A percentile compares a stretch with the other conserved stretches of the same genome.
These are phyloP conservation scores for Netelia fuscicornis DNA, from an alignment of 2,888 invertebrate species.

Conservation along the genomic window DNA sequence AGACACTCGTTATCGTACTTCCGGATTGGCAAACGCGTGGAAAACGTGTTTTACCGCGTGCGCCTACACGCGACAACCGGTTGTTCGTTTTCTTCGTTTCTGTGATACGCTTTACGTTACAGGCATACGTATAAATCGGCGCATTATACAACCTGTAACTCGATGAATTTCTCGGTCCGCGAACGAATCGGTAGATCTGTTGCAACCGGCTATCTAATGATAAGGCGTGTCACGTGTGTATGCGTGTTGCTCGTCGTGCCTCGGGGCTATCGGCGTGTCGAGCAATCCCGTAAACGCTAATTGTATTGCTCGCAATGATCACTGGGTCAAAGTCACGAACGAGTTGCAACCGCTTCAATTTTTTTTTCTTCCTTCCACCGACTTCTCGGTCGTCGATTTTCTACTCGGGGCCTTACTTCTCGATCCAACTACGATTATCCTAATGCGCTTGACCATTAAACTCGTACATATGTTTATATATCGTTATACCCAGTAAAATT, in stretches of 20 bases:
- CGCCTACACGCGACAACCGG: constrained; percentile 6
- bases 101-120: constrained; percentile 17
- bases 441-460: constrained; percentile 22
- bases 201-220: constrained; percentile 54
- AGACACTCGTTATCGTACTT: constrained; percentile 20
- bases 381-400: constrained; percentile 34
- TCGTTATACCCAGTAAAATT: constrained; percentile 5
- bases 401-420: not conserved
- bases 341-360: constrained; percentile 46
- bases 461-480: constrained; percentile 17
- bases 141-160: constrained; percentile 7
- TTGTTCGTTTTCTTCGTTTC: constrained; percentile 48
- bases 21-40: constrained; percentile 21
- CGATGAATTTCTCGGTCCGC: constrained; percentile 13
- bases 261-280: constrained; percentile 30
- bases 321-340: constrained; percentile 68
- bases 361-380: constrained; percentile 17
- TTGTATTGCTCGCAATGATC: constrained; percentile 54
- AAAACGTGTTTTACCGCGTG: constrained; percentile 51
- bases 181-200: constrained; percentile 10
- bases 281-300: constrained; percentile 56
- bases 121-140: constrained; percentile 6
- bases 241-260: constrained; percentile 37
- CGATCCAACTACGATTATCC: constrained; percentile 9
- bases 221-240: constrained; percentile 56